These are phyloP conservation scores for Hirudo medicinalis DNA, from an alignment of 1,140 invertebrate species.

Conservation along the genomic window DNA sequence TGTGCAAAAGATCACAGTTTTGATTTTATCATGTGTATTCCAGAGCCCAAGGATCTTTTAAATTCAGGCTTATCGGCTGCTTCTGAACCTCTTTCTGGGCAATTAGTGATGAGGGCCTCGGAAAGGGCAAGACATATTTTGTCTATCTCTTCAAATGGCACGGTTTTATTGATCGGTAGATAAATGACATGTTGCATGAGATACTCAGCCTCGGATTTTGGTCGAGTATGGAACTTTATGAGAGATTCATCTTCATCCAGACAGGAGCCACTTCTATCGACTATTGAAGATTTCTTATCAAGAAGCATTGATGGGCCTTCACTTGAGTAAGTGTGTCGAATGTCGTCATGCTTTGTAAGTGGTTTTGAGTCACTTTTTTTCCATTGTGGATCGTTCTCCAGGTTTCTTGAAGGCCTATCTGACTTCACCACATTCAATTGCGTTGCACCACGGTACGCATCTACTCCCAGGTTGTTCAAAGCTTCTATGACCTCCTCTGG, in stretches of 20 bases:
- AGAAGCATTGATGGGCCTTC: not conserved
- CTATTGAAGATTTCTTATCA: not conserved
- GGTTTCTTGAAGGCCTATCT: constrained; percentile 19
- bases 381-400: not conserved
- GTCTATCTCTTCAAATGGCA: constrained; percentile 36
- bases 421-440: constrained; percentile 38
- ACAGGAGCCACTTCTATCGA: not conserved
- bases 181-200: constrained; percentile 40
- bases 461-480: constrained; percentile 36
- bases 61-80: not conserved
- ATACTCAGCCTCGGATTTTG: constrained; percentile 33
- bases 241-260: not conserved
- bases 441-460: constrained; percentile 39
- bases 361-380: not conserved
- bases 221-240: not conserved
- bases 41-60: not conserved
- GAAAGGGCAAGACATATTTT: constrained; percentile 29
- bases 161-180: constrained; percentile 37
- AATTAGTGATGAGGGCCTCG: not conserved
- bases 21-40: too few relatives aligned
- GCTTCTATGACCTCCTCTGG: constrained; percentile 33
- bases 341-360: not conserved
- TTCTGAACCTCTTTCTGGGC: not conserved
- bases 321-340: not conserved
- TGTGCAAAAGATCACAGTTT: too few relatives aligned